Percentiles rank a stretch among this genome's conserved stretches.
Conservation (phyloP, 2,797 vertebrate genomes). For the Bradypodion pumilum region DNA sequence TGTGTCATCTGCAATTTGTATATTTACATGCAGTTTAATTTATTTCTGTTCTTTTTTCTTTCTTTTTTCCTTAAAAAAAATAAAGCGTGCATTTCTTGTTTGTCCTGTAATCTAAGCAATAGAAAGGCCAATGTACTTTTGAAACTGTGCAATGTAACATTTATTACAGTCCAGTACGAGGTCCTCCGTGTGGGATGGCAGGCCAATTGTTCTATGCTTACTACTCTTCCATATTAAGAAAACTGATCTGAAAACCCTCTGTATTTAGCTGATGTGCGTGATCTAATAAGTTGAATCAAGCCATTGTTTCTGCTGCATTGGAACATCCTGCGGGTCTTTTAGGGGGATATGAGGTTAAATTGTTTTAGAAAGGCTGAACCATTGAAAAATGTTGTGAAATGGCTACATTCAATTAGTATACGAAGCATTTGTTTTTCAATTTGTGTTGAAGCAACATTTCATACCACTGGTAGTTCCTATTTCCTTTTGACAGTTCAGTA, state of each 20-base stretch:
- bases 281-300: slow-evolving; percentile 18
- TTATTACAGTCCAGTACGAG: background rate
- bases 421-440: slow-evolving; percentile 20
- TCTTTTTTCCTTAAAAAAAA: slow-evolving; percentile 19
- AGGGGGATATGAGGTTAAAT: background rate
- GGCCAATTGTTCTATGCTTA: background rate
- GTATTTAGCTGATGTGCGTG: background rate
- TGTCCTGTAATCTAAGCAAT: slow-evolving; percentile 22
- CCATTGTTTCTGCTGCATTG: background rate
- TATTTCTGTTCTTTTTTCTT: slow-evolving; percentile 39
- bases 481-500: slow-evolving; percentile 29
- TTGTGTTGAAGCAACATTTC: slow-evolving; percentile 15
- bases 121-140: background rate
- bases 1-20: background rate
- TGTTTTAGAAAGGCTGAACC: background rate
- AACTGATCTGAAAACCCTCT: background rate
- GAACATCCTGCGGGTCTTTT: background rate
- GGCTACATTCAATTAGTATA: background rate
- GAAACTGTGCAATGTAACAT: background rate
- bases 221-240: background rate
- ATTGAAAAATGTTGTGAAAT: background rate
- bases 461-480: accelerated
- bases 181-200: background rate
- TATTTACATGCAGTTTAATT: slow-evolving; percentile 39
- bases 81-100: background rate